A percentile compares a stretch with the other conserved stretches of the same genome.
Evolutionary conservation across 2,113 vertebrate genomes (phyloP).

Genomic region (Phrynosoma blainvillii): DNA sequence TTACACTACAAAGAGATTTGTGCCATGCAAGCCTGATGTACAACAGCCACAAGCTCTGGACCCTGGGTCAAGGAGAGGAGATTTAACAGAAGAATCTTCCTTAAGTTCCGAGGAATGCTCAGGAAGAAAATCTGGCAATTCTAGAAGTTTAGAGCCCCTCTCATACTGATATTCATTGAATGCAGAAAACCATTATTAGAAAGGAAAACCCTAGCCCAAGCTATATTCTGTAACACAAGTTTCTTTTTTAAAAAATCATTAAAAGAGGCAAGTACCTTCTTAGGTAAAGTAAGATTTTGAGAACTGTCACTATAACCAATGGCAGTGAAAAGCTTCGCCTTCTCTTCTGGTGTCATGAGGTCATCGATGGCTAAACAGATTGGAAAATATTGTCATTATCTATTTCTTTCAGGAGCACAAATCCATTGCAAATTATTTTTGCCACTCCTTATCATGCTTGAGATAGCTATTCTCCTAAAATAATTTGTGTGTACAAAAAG

Average conservation of each 20-base stretch:
- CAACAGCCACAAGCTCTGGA: no score
- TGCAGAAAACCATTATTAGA: background rate
- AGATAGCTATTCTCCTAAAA: background rate
- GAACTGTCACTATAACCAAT: slow-evolving; percentile 96
- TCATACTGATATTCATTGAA: background rate
- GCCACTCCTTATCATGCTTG: background rate
- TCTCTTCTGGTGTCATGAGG: slow-evolving; percentile 92
- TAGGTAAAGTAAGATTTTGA: slow-evolving; percentile 85
- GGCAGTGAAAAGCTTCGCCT: slow-evolving; percentile 93
- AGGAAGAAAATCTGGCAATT: no score
- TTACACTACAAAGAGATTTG: no score
- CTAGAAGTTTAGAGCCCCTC: background rate
- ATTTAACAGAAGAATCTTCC: no score
- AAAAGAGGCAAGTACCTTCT: slow-evolving; percentile 76
- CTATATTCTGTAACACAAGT: background rate
- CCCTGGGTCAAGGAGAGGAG: no score
- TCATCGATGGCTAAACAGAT: slow-evolving; percentile 84
- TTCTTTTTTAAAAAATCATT: background rate
- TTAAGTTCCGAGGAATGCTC: no score
- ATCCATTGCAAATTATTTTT: background rate
- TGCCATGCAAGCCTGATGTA: no score
- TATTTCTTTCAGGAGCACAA: background rate
- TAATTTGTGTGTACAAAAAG: background rate
- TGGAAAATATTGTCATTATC: background rate
- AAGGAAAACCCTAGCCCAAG: background rate